A percentile compares a stretch with the other conserved stretches of the same genome.
Conservation (phyloP, 2,888 invertebrate species). For the Axea sp. region DNA sequence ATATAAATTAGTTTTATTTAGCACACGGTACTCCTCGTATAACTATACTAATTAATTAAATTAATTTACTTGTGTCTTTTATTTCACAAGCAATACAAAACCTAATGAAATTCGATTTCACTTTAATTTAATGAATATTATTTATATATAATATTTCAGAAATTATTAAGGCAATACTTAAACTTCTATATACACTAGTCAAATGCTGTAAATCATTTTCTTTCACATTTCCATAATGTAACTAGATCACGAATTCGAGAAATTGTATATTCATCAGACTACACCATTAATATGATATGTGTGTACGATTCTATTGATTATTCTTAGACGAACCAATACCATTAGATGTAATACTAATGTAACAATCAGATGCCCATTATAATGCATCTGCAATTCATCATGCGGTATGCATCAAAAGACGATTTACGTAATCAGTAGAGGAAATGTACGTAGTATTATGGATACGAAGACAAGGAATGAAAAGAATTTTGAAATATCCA, state of each 20-base stretch:
- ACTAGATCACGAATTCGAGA: conserved; percentile 24
- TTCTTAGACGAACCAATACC: conserved; percentile 69
- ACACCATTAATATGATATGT: conserved; percentile 32
- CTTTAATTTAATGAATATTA: too few relatives aligned
- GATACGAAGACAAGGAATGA: conserved; percentile 3
- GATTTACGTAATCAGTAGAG: conserved; percentile 67
- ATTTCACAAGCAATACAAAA: too few relatives aligned
- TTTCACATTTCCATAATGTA: not conserved
- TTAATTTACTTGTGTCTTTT: too few relatives aligned
- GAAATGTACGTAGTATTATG: conserved; percentile 19
- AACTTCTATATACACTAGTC: not conserved
- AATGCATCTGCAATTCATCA: conserved; percentile 75
- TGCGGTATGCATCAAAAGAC: conserved; percentile 76
- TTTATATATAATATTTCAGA: too few relatives aligned
- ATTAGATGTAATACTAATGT: conserved; percentile 70
- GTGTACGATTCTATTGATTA: conserved; percentile 67
- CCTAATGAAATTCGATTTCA: too few relatives aligned
- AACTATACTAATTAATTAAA: too few relatives aligned
- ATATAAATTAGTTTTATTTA: too few relatives aligned
- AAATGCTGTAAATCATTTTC: too few relatives aligned
- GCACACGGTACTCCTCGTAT: too few relatives aligned
- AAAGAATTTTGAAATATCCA: conserved; percentile 45
- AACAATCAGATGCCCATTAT: conserved; percentile 73
- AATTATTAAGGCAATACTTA: too few relatives aligned
- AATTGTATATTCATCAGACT: conserved; percentile 41